A percentile compares a stretch with the other conserved stretches of the same genome.
Evolutionary conservation across 2,797 vertebrate genomes (phyloP).

Genomic region (Sardinella longiceps): DNA sequence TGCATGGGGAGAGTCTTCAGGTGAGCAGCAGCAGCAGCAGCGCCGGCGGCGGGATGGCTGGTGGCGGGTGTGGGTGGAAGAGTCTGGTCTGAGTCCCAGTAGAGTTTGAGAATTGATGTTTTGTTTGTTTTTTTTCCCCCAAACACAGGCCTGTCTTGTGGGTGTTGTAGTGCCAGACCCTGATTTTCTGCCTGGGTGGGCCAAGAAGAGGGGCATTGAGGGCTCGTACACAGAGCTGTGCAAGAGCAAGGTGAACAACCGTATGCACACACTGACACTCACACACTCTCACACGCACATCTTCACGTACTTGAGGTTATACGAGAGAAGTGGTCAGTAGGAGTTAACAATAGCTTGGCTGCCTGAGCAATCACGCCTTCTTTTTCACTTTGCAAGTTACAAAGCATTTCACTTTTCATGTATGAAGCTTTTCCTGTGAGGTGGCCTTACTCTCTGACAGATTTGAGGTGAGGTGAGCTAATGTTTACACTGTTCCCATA

Average conservation of each 20-base stretch:
- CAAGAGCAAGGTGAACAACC: constrained; percentile 78
- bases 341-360: background rate
- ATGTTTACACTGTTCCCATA: background rate
- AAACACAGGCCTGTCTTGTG: constrained; percentile 86
- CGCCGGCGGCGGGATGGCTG: too few relatives aligned
- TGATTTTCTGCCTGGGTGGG: constrained; percentile 83
- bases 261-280: background rate
- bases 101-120: background rate
- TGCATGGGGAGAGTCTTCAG: constrained; percentile 95
- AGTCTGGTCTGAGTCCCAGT: background rate
- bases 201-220: constrained; percentile 81
- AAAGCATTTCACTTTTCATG: background rate
- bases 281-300: background rate
- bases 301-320: background rate
- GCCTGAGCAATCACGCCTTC: too few relatives aligned
- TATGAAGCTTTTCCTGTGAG: background rate
- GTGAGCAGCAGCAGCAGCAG: constrained; percentile 61
- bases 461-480: background rate
- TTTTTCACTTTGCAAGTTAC: background rate
- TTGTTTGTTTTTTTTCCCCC: constrained; percentile 26
- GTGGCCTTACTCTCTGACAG: background rate
- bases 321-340: background rate
- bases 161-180: constrained; percentile 89
- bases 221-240: constrained; percentile 88
- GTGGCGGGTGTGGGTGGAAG: constrained; percentile 1